Conservation (phyloP, 53 echinoderm and acorn worm genomes). For the Echinometra lucunter region DNA sequence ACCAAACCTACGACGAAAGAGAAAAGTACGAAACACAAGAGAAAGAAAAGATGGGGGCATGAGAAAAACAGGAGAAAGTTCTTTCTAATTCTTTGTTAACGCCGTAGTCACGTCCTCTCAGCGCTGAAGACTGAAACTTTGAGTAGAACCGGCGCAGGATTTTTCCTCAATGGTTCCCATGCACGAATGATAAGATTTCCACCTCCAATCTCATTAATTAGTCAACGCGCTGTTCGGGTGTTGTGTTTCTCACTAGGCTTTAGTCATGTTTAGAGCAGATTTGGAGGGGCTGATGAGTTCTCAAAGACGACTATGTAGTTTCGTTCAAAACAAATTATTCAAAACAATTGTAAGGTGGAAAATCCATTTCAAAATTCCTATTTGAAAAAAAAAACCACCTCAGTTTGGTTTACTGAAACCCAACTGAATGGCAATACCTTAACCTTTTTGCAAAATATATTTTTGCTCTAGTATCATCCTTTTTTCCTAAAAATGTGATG, state of each 20-base stretch:
- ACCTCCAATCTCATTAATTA: constrained; percentile 69
- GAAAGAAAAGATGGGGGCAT: not conserved
- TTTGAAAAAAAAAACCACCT: not conserved
- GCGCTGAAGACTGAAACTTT: constrained; percentile 58
- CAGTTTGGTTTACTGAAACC: too few relatives aligned
- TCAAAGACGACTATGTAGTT: not conserved
- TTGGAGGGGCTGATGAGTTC: constrained; percentile 22
- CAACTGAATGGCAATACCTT: too few relatives aligned
- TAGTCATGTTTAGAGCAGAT: constrained; percentile 6
- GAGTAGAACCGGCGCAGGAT: constrained; percentile 72
- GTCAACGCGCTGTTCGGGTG: constrained; percentile 50
- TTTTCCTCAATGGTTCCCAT: constrained; percentile 51
- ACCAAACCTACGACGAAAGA: too few relatives aligned
- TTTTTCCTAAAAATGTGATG: too few relatives aligned
- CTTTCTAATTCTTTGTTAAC: not conserved
- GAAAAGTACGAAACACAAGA: not conserved
- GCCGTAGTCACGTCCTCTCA: constrained; percentile 59
- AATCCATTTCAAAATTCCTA: not conserved
- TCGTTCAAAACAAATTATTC: not conserved
- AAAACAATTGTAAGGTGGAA: not conserved
- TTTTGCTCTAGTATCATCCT: too few relatives aligned
- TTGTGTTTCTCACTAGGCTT: constrained; percentile 38
- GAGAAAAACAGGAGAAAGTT: not conserved
- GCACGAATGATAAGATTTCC: constrained; percentile 68
- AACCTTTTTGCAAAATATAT: too few relatives aligned